These are phyloP conservation scores for Channa argus DNA, from an alignment of 2,113 vertebrate genomes.

Conservation along the genomic window DNA sequence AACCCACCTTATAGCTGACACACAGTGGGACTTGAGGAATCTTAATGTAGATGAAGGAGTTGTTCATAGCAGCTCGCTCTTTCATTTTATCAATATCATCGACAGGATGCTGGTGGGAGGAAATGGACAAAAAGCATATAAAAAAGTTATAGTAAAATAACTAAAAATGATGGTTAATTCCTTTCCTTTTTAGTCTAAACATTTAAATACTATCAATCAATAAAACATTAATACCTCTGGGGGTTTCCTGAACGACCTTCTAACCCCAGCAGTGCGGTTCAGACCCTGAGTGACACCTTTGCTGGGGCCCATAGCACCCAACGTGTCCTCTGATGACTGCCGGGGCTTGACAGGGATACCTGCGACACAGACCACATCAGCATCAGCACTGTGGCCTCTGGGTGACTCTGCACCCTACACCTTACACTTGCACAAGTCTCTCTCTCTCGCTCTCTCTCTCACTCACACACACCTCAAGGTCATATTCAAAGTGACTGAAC, in stretches of 20 bases:
- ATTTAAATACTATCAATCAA: background rate
- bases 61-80: slow-evolving; percentile 98
- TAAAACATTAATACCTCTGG: slow-evolving; percentile 88
- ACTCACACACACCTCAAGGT: slow-evolving; percentile 44
- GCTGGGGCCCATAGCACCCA: slow-evolving; percentile 88
- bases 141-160: too few species aligned
- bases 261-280: slow-evolving; percentile 93
- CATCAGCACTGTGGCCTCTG: slow-evolving; percentile 46
- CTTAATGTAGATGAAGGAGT: slow-evolving; percentile 99
- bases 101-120: slow-evolving; percentile 88
- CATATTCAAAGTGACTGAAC: slow-evolving; percentile 35
- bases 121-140: too few species aligned
- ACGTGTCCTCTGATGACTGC: slow-evolving; percentile 91
- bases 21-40: slow-evolving; percentile 98
- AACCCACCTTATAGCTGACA: slow-evolving; percentile 96
- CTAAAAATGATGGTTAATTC: too few species aligned
- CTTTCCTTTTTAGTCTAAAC: too few species aligned
- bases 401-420: slow-evolving; percentile 45
- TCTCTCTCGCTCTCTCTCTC: background rate
- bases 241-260: slow-evolving; percentile 95
- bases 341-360: slow-evolving; percentile 94
- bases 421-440: slow-evolving; percentile 49
- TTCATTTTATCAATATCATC: slow-evolving; percentile 99
- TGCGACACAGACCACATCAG: slow-evolving; percentile 63
- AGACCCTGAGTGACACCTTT: slow-evolving; percentile 94